Conservation (phyloP, 1,140 invertebrate species). For the Hesperophylax magnus region DNA sequence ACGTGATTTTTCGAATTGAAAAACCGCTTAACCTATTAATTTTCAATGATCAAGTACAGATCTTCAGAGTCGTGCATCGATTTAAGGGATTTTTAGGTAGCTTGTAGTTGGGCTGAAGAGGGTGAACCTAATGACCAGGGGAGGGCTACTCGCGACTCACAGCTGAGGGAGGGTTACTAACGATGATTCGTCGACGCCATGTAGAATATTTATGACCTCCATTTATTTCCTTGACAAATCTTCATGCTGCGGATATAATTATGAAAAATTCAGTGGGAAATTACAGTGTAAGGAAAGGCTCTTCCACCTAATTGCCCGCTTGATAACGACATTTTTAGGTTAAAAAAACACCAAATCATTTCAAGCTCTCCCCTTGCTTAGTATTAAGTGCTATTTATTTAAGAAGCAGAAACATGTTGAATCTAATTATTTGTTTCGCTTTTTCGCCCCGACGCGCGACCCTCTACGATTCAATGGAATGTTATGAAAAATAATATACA, state of each 20-base stretch:
- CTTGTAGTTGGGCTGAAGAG: neutral
- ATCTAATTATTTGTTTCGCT: too few relatives aligned
- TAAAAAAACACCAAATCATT: neutral
- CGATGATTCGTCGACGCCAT: slow-evolving; percentile 36
- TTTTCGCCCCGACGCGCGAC: too few relatives aligned
- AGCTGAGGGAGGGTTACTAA: slow-evolving; percentile 11
- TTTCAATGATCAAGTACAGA: too few relatives aligned
- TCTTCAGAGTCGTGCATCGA: too few relatives aligned
- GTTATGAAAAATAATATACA: too few relatives aligned
- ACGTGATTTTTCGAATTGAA: too few relatives aligned
- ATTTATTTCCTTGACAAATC: slow-evolving; percentile 36
- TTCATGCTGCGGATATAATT: slow-evolving; percentile 37
- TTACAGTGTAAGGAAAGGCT: slow-evolving; percentile 21
- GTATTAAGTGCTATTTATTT: too few relatives aligned
- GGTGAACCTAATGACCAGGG: slow-evolving; percentile 26
- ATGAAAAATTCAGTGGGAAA: slow-evolving; percentile 31
- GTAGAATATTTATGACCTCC: slow-evolving; percentile 33
- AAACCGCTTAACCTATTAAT: too few relatives aligned
- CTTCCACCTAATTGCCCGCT: neutral
- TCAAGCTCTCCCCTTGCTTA: neutral
- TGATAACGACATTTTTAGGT: slow-evolving; percentile 2
- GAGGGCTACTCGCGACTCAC: neutral
- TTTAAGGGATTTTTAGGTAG: too few relatives aligned
- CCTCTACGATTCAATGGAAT: too few relatives aligned
- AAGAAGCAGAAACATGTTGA: too few relatives aligned